A percentile compares a stretch with the other conserved stretches of the same genome.
phyloP scores from a whole-genome alignment of 2,888 invertebrate genomes.

The Atethmia centrago region DNA sequence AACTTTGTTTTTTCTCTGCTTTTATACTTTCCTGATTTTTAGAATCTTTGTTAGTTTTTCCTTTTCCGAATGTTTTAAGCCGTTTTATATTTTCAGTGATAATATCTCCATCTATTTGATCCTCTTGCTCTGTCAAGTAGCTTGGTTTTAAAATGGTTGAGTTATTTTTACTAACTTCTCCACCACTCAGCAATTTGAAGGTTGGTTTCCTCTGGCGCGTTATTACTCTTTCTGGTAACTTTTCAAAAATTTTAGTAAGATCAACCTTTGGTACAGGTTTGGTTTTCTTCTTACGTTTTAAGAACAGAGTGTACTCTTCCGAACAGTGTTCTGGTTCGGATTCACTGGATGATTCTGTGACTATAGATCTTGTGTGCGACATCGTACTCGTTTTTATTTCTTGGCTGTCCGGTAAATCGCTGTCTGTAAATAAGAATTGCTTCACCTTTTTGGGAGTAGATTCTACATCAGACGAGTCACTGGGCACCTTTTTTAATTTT shows the following conservation, averaged over 20 bases:
- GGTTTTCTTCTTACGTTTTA: conserved; percentile 72
- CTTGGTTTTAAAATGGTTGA: conserved; percentile 74
- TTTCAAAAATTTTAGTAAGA: conserved; percentile 78
- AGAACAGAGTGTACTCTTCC: conserved; percentile 77
- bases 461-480: conserved; percentile 80
- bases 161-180: conserved; percentile 59
- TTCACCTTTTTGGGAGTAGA: conserved; percentile 79
- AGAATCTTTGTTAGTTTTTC: conserved; percentile 66
- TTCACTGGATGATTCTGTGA: conserved; percentile 79
- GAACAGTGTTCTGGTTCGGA: conserved; percentile 79
- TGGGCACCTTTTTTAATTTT: conserved; percentile 69
- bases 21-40: conserved; percentile 45
- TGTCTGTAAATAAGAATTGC: conserved; percentile 74
- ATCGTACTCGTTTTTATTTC: conserved; percentile 81
- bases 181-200: conserved; percentile 69
- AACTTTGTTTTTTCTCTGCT: conserved; percentile 31
- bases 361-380: conserved; percentile 56
- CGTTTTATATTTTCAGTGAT: conserved; percentile 80
- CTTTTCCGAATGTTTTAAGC: conserved; percentile 75
- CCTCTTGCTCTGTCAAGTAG: conserved; percentile 76
- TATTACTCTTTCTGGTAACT: conserved; percentile 80
- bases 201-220: conserved; percentile 83
- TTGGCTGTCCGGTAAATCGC: conserved; percentile 83
- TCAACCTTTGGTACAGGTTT: conserved; percentile 74
- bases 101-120: conserved; percentile 78